These are phyloP conservation scores for Mayetiola destructor DNA, from an alignment of 2,888 invertebrate genomes.

Conservation along the genomic window DNA sequence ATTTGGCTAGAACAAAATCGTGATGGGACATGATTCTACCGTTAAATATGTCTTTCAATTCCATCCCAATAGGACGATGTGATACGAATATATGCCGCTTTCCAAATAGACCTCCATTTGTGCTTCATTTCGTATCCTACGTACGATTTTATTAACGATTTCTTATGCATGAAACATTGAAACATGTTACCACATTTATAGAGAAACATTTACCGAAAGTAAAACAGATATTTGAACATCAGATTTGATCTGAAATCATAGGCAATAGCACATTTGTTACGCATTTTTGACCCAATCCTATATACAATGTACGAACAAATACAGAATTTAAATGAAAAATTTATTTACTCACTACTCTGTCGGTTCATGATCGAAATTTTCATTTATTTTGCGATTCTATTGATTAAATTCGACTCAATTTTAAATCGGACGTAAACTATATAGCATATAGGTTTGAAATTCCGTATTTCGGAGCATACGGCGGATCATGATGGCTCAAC, in stretches of 20 bases:
- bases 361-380: not conserved
- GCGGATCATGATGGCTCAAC: no score
- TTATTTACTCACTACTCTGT: constrained; percentile 3
- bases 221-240: no score
- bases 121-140: not conserved
- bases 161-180: constrained; percentile 10
- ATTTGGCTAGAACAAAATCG: constrained; percentile 5
- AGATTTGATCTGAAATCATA: constrained; percentile 11
- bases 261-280: no score
- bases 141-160: no score
- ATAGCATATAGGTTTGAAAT: no score
- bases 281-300: no score
- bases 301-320: no score
- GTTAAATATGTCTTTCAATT: constrained; percentile 11
- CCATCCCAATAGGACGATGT: constrained; percentile 1
- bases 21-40: not conserved
- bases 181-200: constrained; percentile 3
- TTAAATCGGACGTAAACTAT: no score
- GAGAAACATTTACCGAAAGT: no score
- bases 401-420: no score
- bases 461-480: no score
- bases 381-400: no score
- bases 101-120: not conserved
- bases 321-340: not conserved
- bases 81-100: constrained; percentile 1